Conservation (phyloP, 2,888 invertebrate species). For the Geophilus truncorum region DNA sequence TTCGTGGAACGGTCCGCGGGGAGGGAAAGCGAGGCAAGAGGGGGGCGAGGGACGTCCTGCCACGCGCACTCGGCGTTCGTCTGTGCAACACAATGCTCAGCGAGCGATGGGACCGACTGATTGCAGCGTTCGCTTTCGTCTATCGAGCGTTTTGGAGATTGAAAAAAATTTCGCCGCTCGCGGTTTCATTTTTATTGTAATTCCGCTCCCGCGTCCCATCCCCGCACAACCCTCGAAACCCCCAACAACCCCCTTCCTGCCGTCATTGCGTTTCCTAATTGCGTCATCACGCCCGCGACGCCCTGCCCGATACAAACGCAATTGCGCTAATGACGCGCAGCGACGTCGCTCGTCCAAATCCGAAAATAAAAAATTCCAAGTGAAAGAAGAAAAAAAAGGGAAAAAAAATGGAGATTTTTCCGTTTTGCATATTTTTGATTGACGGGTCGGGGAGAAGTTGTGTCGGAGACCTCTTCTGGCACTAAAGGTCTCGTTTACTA, state of each 20-base stretch:
- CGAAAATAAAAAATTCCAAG: neutral
- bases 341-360: neutral
- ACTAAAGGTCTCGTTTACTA: neutral
- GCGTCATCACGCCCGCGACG: constrained; percentile 27
- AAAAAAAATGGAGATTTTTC: no score
- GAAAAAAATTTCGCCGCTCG: constrained; percentile 25
- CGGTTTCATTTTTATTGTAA: constrained; percentile 25
- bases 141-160: constrained; percentile 5
- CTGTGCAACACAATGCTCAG: neutral
- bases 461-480: neutral
- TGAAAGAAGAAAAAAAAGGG: neutral
- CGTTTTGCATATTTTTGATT: neutral
- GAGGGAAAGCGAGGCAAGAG: neutral
- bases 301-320: constrained; percentile 22
- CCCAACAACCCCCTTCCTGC: neutral
- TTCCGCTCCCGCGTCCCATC: neutral
- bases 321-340: constrained; percentile 1
- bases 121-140: constrained; percentile 27
- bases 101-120: constrained; percentile 24
- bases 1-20: neutral
- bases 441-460: neutral
- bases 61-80: constrained; percentile 25
- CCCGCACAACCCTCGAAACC: neutral
- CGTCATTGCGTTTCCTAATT: neutral
- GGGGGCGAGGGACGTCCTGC: neutral